Evolutionary conservation across 2,113 vertebrate genomes (phyloP).

Genomic region (Pipra filicauda): DNA sequence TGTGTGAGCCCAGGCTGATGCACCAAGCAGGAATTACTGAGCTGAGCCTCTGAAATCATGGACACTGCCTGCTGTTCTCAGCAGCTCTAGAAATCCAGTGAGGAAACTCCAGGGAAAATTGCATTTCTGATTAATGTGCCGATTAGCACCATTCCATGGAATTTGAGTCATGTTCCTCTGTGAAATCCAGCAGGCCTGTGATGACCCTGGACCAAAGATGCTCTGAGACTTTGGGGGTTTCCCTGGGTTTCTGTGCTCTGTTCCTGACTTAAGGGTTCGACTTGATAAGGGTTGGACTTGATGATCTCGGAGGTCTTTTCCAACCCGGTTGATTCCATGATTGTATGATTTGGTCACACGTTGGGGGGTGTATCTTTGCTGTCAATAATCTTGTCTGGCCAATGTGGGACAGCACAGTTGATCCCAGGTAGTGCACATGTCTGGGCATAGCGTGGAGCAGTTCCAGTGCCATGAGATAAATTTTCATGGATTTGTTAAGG

Average conservation of each 20-base stretch:
- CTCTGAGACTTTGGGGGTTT: not conserved
- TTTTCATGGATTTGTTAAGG: not conserved
- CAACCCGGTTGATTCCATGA: too few species aligned
- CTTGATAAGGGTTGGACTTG: too few species aligned
- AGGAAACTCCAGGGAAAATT: not conserved
- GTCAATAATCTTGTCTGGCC: not conserved
- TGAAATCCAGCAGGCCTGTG: not conserved
- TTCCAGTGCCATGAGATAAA: not conserved
- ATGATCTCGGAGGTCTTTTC: too few species aligned
- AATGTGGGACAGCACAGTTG: not conserved
- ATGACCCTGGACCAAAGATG: not conserved
- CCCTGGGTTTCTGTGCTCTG: not conserved
- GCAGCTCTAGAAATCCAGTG: not conserved
- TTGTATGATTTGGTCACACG: not conserved
- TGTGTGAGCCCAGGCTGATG: not conserved
- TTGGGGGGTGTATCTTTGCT: not conserved
- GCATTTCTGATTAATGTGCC: not conserved
- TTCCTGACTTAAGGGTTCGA: not conserved
- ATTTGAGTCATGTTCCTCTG: not conserved
- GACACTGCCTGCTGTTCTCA: not conserved
- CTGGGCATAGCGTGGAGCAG: not conserved
- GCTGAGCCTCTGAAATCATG: not conserved
- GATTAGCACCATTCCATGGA: not conserved
- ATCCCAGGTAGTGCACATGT: not conserved
- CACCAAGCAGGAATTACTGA: not conserved